A percentile compares a stretch with the other conserved stretches of the same genome.
phyloP scores from a whole-genome alignment of 1,140 invertebrate species.

The Bombus haemorrhoidalis region DNA sequence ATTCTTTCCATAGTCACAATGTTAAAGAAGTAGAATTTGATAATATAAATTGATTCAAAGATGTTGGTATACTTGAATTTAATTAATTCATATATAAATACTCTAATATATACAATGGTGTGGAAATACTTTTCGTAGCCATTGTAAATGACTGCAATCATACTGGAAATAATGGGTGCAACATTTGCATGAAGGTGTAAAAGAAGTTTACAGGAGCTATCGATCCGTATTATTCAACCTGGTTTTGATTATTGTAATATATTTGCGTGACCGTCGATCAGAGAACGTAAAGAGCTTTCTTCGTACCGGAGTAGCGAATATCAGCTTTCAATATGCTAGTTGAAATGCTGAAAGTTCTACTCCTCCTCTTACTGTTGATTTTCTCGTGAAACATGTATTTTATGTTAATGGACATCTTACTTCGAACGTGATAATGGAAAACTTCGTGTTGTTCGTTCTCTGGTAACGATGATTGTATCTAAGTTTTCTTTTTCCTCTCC shows the following conservation, averaged over 20 bases:
- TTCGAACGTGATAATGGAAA: not conserved
- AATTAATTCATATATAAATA: not conserved
- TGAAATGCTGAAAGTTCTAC: not conserved
- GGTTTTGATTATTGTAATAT: conserved; percentile 12
- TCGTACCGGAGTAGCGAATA: not conserved
- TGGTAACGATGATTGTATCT: not conserved
- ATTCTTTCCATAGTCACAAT: not conserved
- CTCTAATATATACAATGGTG: not conserved
- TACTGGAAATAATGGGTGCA: not conserved
- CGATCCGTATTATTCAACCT: not conserved
- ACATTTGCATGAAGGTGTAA: not conserved
- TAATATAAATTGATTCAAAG: not conserved
- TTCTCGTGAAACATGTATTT: conserved; percentile 9
- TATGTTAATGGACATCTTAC: not conserved
- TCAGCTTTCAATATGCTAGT: conserved; percentile 9
- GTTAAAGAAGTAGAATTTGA: not conserved
- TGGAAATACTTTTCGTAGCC: not conserved
- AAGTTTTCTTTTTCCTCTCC: not conserved
- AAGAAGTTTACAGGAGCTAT: not conserved
- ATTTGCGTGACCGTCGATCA: not conserved
- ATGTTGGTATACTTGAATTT: not conserved
- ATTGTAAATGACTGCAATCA: not conserved
- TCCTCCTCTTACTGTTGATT: not conserved
- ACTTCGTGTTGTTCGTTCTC: not conserved
- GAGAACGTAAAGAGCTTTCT: not conserved